A percentile compares a stretch with the other conserved stretches of the same genome.
Evolutionary conservation across 2,888 invertebrate genomes (phyloP).

Genomic region (Drosophila gaucha): DNA sequence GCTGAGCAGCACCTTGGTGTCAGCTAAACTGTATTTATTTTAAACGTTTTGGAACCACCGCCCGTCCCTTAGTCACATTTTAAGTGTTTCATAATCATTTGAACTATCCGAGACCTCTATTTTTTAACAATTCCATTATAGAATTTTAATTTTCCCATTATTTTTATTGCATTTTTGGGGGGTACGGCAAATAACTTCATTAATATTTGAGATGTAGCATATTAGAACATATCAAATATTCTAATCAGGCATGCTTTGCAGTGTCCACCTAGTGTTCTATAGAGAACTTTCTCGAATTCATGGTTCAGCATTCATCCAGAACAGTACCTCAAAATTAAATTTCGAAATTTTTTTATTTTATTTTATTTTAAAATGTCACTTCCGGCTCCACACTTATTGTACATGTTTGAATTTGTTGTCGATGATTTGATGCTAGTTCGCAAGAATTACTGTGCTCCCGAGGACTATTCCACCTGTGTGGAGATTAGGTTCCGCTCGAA

Average conservation of each 20-base stretch:
- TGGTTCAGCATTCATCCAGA: not conserved
- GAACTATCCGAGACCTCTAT: no score
- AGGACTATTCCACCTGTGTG: constrained; percentile 33
- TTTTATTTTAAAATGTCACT: not conserved
- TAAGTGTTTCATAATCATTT: not conserved
- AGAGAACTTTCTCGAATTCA: not conserved
- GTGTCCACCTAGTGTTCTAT: not conserved
- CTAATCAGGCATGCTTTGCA: not conserved
- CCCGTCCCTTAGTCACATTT: not conserved
- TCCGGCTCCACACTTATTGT: constrained; percentile 51
- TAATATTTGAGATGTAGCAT: no score
- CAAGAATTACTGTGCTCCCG: constrained; percentile 31
- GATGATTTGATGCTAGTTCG: constrained; percentile 29
- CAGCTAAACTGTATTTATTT: constrained; percentile 3
- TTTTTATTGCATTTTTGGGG: no score
- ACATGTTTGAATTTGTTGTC: constrained; percentile 83
- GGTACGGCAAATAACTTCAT: no score
- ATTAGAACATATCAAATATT: no score
- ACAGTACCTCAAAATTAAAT: not conserved
- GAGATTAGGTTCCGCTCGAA: constrained; percentile 76
- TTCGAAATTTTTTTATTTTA: not conserved
- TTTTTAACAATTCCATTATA: no score
- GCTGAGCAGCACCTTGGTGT: constrained; percentile 34
- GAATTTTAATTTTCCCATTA: not conserved
- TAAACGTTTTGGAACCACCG: no score